Evolutionary conservation across 2,888 invertebrate species (phyloP).

Genomic region (Onthophagus sagittarius): DNA sequence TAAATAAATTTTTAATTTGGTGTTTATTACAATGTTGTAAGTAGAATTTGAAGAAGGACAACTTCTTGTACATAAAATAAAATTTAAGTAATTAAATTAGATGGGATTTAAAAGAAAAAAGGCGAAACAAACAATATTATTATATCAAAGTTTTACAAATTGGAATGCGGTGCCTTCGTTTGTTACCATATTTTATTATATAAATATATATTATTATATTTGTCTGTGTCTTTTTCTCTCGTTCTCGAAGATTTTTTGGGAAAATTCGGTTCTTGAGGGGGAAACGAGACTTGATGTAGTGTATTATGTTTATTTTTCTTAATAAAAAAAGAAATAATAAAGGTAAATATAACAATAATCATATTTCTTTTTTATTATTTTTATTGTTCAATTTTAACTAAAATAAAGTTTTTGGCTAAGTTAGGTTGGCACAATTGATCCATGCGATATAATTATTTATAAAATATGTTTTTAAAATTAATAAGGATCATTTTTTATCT

Average conservation of each 20-base stretch:
- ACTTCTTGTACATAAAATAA: too few relatives aligned
- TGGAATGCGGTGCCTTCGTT: background rate
- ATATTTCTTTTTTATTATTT: background rate
- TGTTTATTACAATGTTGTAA: too few relatives aligned
- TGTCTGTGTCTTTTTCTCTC: background rate
- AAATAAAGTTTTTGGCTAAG: too few relatives aligned
- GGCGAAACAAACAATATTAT: background rate
- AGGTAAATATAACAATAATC: constrained; percentile 13
- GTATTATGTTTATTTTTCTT: constrained; percentile 24
- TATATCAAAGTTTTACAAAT: background rate
- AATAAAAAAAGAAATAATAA: constrained; percentile 19
- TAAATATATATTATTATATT: background rate
- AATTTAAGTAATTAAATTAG: background rate
- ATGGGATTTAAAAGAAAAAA: background rate
- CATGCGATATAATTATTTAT: too few relatives aligned
- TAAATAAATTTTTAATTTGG: too few relatives aligned
- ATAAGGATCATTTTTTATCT: too few relatives aligned
- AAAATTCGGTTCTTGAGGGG: too few relatives aligned
- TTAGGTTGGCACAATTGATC: too few relatives aligned
- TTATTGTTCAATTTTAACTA: background rate
- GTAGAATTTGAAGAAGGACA: too few relatives aligned
- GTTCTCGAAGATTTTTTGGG: too few relatives aligned
- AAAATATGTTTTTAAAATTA: too few relatives aligned
- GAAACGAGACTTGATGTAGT: background rate
- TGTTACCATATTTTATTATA: background rate